A percentile compares a stretch with the other conserved stretches of the same genome.
Conservation (phyloP, 2,888 invertebrate genomes). For the Cosmia pyralina region DNA sequence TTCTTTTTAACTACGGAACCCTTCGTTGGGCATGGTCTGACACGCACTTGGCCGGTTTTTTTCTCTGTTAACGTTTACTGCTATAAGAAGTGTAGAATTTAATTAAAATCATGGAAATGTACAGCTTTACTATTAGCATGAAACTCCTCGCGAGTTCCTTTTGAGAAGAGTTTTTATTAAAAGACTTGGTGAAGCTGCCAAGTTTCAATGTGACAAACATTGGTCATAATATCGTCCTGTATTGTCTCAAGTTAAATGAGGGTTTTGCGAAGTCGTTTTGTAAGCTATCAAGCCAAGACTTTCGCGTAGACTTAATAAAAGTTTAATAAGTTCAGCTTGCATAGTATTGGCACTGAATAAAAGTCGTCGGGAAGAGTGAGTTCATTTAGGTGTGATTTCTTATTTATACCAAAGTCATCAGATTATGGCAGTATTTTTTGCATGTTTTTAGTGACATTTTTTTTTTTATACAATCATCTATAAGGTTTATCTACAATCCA, state of each 20-base stretch:
- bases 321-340: constrained; percentile 2
- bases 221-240: constrained; percentile 63
- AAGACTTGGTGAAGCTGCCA: constrained; percentile 68
- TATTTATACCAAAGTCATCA: too few relatives aligned
- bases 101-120: constrained; percentile 82
- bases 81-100: constrained; percentile 67
- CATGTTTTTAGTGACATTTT: too few relatives aligned
- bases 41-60: constrained; percentile 11
- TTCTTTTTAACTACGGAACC: too few relatives aligned
- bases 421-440: too few relatives aligned
- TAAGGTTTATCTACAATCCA: too few relatives aligned
- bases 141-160: constrained; percentile 65
- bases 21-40: too few relatives aligned
- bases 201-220: constrained; percentile 73
- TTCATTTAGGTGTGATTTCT: background rate
- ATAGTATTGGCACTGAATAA: background rate
- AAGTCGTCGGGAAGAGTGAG: background rate
- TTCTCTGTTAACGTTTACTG: constrained; percentile 61
- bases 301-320: constrained; percentile 4
- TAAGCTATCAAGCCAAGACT: constrained; percentile 34
- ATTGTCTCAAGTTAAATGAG: constrained; percentile 66
- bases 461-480: too few relatives aligned
- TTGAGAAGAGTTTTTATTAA: constrained; percentile 72
- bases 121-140: constrained; percentile 69
- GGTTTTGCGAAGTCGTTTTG: constrained; percentile 49